These are phyloP conservation scores for Trissolcus brochymenae DNA, from an alignment of 2,888 invertebrate species.

Conservation along the genomic window DNA sequence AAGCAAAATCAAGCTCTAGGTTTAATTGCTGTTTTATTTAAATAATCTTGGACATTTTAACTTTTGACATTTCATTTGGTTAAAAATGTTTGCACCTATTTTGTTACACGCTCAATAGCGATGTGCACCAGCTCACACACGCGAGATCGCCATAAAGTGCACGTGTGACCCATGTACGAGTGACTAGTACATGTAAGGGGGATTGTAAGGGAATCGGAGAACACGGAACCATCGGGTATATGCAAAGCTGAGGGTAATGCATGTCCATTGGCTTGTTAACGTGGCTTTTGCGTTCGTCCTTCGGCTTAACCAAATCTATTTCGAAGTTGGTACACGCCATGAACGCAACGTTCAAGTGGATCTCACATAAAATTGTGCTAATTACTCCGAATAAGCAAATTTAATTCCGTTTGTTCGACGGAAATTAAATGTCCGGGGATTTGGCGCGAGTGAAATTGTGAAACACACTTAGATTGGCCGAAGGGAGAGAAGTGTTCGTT, in stretches of 20 bases:
- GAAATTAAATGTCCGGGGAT: constrained; percentile 37
- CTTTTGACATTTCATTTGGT: constrained; percentile 8
- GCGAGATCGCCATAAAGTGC: constrained; percentile 24
- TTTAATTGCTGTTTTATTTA: too few species aligned
- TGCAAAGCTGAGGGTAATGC: constrained; percentile 56
- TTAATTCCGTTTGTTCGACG: constrained; percentile 43
- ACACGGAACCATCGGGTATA: constrained; percentile 52
- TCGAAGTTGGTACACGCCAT: constrained; percentile 54
- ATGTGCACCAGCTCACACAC: constrained; percentile 5
- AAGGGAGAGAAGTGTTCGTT: constrained; percentile 3
- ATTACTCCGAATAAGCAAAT: constrained; percentile 46
- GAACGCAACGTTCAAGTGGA: constrained; percentile 47
- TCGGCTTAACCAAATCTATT: constrained; percentile 57
- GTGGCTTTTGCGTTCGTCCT: constrained; percentile 57
- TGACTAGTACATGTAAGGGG: constrained; percentile 47
- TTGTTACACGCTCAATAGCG: constrained; percentile 12
- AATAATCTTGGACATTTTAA: neutral
- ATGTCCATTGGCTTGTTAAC: constrained; percentile 59
- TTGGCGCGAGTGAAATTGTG: constrained; percentile 13
- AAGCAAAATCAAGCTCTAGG: too few species aligned
- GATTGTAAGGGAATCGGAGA: constrained; percentile 58
- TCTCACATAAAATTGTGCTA: constrained; percentile 53
- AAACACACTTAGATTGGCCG: neutral
- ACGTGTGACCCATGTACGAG: constrained; percentile 49
- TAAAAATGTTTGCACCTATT: constrained; percentile 19